These are phyloP conservation scores for Troglohyphantes excavatus DNA, from an alignment of 2,888 invertebrate species.

Conservation along the genomic window DNA sequence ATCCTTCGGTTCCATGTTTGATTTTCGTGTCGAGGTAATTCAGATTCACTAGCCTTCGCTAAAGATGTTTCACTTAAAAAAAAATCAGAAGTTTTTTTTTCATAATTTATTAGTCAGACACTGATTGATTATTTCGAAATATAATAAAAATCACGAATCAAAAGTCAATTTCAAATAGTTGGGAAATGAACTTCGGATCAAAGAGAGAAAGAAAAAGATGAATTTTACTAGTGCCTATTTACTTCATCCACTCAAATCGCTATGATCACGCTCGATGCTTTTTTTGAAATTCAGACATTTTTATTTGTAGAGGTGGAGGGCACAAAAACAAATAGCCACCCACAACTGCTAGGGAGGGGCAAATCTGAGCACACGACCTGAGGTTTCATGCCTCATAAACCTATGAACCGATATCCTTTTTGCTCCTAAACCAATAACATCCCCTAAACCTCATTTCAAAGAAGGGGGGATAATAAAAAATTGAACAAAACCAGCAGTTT, in stretches of 20 bases:
- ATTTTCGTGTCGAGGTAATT: too few species aligned
- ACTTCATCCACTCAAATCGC: not conserved
- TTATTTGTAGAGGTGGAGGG: not conserved
- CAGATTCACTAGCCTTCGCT: too few species aligned
- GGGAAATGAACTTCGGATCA: too few species aligned
- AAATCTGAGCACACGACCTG: constrained; percentile 59
- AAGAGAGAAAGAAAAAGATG: not conserved
- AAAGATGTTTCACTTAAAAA: too few species aligned
- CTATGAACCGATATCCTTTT: constrained; percentile 31
- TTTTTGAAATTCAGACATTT: too few species aligned
- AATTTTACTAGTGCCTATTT: not conserved
- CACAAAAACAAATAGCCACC: not conserved
- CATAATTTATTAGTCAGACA: too few species aligned
- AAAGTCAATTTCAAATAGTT: too few species aligned
- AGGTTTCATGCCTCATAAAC: constrained; percentile 76
- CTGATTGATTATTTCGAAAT: too few species aligned
- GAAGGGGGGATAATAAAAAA: constrained; percentile 21
- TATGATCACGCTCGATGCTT: constrained; percentile 2
- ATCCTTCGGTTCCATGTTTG: too few species aligned
- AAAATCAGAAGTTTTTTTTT: too few species aligned
- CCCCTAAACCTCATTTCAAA: constrained; percentile 44
- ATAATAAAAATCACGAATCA: too few species aligned
- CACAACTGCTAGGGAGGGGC: not conserved
- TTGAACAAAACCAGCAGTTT: constrained; percentile 43
- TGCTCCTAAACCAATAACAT: constrained; percentile 74